Percentiles rank a stretch among this genome's conserved stretches.
Evolutionary conservation across 2,113 vertebrate genomes (phyloP).

Genomic region (Zapus hudsonius): DNA sequence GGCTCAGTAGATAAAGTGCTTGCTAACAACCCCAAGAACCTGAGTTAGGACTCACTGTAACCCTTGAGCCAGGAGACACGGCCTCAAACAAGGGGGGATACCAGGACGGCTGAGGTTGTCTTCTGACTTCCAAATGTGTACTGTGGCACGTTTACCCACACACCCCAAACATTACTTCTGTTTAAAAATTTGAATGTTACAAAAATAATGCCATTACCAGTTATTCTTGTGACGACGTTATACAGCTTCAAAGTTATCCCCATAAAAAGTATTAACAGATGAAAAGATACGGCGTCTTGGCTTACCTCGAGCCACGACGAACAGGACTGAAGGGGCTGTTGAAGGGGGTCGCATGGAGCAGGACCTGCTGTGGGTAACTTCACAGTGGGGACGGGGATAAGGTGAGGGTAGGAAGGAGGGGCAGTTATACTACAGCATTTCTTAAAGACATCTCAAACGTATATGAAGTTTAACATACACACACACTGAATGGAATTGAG

Average conservation of each 20-base stretch:
- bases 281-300: not conserved
- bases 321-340: not conserved
- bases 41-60: too few species aligned
- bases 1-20: too few species aligned
- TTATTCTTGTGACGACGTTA: not conserved
- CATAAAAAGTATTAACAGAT: constrained; percentile 23
- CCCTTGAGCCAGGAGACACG: too few species aligned
- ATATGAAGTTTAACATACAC: not conserved
- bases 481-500: not conserved
- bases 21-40: too few species aligned
- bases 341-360: not conserved
- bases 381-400: not conserved
- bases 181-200: not conserved
- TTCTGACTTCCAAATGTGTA: too few species aligned
- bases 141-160: too few species aligned
- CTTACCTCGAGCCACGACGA: constrained; percentile 34
- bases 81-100: too few species aligned
- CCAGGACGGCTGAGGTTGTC: too few species aligned
- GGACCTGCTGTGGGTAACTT: not conserved
- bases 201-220: constrained; percentile 3
- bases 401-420: not conserved
- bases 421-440: not conserved
- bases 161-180: not conserved
- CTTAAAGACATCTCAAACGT: constrained; percentile 2
- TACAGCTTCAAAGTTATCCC: not conserved